Evolutionary conservation across 1,140 invertebrate species (phyloP), one percentile per base, ranked within the genome.

Genomic region (Tenebrio molitor): DNA sequence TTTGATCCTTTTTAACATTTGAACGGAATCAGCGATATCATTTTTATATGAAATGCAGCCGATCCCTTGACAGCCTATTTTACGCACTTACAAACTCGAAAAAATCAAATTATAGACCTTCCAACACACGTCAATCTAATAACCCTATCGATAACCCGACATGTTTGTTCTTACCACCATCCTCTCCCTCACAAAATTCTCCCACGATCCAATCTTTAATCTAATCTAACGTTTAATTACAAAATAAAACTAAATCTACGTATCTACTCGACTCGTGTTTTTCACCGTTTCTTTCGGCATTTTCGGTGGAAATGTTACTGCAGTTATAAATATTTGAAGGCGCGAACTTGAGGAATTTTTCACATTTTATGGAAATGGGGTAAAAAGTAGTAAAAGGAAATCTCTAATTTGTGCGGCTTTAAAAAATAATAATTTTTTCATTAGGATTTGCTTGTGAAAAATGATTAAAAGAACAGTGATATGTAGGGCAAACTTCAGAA

Each of bases 381-480:
- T 50, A 21, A 50, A 46, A 46, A 46, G 42, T 46, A 16, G 12
- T 16, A 46, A 53, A 58, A 58, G 50, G 12, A 25, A 58, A 58
- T 29, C 50, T 10, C 10, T 25, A 58, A 39, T 39, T 39, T 12
- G 7, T 7, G 36, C 7, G n/a, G n/a, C 36, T 12, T 39, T 39
- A 39, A 39, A 39, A 46, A 41, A 50, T 50, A 50, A 50, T 50
- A 50, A 50, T 50, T 50, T 50, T 50, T 50, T 50, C 44, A 50
- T 50, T 50, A 50, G 44, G 44, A 50, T 50, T 50, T 50, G n/a
- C 44, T 21, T 50, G 17, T 50, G 23, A 50, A 50, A 50, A 58
- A 58, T 58, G 50, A 58, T 58, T 58, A 58, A 58, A 58, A 58
- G 50, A 58, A 58, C 50, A 58, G 50, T 58, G 23, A 58, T 58